A percentile compares a stretch with the other conserved stretches of the same genome.
Evolutionary conservation across 2,113 vertebrate species (phyloP).

Genomic region (Conger conger): DNA sequence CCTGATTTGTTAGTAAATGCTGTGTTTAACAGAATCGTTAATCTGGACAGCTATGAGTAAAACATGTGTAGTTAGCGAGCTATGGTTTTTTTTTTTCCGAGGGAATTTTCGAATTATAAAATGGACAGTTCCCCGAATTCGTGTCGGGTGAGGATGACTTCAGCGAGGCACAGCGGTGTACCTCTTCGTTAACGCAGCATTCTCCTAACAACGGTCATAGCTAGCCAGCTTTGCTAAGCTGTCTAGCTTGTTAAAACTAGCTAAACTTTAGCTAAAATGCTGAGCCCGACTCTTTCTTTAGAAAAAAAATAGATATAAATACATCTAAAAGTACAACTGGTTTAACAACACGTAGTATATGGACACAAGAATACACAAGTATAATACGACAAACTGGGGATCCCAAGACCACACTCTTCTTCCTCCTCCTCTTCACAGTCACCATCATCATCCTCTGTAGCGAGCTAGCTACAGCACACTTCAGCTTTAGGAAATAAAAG

Average conservation of each 20-base stretch:
- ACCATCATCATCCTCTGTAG: conserved; percentile 50
- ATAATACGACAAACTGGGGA: conserved; percentile 30
- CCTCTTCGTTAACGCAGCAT: not conserved
- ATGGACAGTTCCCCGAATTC: not conserved
- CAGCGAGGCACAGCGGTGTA: not conserved
- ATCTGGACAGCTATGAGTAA: not conserved
- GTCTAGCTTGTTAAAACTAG: conserved; percentile 16
- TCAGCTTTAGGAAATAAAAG: conserved; percentile 66
- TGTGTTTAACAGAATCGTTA: not conserved
- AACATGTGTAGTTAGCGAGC: too few species aligned
- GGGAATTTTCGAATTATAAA: not conserved
- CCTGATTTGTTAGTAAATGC: not conserved
- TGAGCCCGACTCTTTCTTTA: not conserved
- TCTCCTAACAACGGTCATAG: not conserved
- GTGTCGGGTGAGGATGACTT: not conserved
- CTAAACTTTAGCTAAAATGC: conserved; percentile 24
- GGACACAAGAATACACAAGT: conserved; percentile 25
- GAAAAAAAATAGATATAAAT: not conserved
- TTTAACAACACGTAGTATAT: not conserved
- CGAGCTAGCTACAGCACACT: conserved; percentile 45
- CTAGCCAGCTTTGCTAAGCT: conserved; percentile 14
- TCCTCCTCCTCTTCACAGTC: conserved; percentile 65
- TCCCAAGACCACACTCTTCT: conserved; percentile 52
- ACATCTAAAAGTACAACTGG: conserved; percentile 18
- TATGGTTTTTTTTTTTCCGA: not conserved